Conservation (phyloP, 2,888 invertebrate genomes). For the Nomada goodeniana region DNA sequence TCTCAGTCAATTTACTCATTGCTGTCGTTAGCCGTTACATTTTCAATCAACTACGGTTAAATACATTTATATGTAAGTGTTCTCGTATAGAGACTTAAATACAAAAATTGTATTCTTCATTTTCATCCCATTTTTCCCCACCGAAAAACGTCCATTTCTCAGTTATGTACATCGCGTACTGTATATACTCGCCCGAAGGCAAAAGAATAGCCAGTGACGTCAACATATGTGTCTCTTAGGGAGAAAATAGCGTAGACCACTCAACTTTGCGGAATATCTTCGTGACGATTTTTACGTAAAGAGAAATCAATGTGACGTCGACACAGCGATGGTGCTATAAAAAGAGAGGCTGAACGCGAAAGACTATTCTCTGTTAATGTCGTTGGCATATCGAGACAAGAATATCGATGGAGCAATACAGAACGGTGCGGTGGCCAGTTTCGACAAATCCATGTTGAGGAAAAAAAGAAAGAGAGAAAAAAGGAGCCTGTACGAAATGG, state of each 20-base stretch:
- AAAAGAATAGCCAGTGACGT: not conserved
- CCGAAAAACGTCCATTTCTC: no score
- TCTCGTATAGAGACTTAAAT: no score
- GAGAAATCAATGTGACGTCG: slow-evolving; percentile 18
- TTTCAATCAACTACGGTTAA: no score
- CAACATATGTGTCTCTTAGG: no score
- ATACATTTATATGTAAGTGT: not conserved
- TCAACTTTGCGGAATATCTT: slow-evolving; percentile 9
- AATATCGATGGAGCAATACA: slow-evolving; percentile 45
- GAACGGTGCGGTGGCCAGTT: slow-evolving; percentile 40
- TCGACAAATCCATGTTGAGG: slow-evolving; percentile 49
- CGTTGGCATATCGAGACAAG: slow-evolving; percentile 33
- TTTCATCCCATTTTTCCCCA: no score
- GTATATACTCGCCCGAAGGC: no score
- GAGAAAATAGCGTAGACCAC: not conserved
- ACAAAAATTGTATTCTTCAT: no score
- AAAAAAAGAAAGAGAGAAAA: slow-evolving; percentile 45
- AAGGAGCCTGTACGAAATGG: slow-evolving; percentile 52
- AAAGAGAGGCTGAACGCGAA: slow-evolving; percentile 9
- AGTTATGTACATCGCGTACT: no score
- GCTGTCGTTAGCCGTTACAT: no score
- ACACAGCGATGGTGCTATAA: not conserved
- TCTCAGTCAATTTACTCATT: no score
- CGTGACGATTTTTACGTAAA: slow-evolving; percentile 4
- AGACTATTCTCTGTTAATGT: slow-evolving; percentile 35